phyloP scores from a whole-genome alignment of 2,113 vertebrate species.

The Thamnophis sirtalis region DNA sequence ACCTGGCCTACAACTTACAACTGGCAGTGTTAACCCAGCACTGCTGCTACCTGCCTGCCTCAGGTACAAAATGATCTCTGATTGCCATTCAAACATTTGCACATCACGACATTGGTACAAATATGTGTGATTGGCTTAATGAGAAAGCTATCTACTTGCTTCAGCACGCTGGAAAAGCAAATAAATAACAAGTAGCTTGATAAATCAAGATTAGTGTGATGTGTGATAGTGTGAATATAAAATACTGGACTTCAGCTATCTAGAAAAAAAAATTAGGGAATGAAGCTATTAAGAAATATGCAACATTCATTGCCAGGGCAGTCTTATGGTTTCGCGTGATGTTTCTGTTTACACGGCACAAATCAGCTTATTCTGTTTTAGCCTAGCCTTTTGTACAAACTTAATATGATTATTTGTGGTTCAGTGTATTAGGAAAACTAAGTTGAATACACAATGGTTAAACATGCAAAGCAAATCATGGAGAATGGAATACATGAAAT shows the following conservation, averaged over 20 bases:
- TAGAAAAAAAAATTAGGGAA: not conserved
- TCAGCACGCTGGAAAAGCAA: not conserved
- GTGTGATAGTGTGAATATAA: not conserved
- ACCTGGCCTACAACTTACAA: not conserved
- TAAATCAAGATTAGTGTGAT: not conserved
- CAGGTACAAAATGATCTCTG: not conserved
- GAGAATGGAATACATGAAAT: not conserved
- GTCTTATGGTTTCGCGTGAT: not conserved
- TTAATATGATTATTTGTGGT: no score
- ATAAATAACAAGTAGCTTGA: not conserved
- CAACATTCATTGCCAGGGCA: not conserved
- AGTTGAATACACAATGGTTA: not conserved
- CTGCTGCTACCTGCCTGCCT: not conserved
- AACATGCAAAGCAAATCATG: not conserved
- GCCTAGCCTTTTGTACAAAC: no score
- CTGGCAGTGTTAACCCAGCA: not conserved
- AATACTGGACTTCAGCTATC: not conserved
- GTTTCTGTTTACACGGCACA: not conserved
- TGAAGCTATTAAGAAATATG: not conserved
- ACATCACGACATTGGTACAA: not conserved
- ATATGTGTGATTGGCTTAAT: not conserved
- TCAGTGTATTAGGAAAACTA: not conserved
- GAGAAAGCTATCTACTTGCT: not conserved
- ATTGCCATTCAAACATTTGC: not conserved
- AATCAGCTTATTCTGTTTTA: not conserved